A percentile compares a stretch with the other conserved stretches of the same genome.
Conservation (phyloP, 2,113 vertebrate species). For the Antechinus flavipes region DNA sequence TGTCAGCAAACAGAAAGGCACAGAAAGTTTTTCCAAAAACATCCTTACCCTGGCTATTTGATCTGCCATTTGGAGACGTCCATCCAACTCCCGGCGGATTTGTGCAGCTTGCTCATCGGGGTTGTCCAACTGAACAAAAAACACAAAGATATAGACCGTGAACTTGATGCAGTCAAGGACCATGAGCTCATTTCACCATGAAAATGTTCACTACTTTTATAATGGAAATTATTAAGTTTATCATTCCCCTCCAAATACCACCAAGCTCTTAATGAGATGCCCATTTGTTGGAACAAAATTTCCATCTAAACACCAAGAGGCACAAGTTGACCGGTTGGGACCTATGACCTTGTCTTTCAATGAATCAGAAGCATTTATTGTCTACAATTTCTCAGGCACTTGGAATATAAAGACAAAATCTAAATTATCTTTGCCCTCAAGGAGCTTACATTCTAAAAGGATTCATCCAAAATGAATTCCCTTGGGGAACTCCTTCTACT, state of each 20-base stretch:
- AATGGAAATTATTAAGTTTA: not conserved
- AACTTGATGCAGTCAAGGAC: slow-evolving; percentile 48
- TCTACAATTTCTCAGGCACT: not conserved
- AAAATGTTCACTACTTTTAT: not conserved
- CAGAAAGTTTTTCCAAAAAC: not conserved
- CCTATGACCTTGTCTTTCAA: not conserved
- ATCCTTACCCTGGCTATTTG: slow-evolving; percentile 95
- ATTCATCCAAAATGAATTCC: not conserved
- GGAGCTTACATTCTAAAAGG: slow-evolving; percentile 23
- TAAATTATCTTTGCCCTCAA: not conserved
- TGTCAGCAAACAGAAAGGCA: not conserved
- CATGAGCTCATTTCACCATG: not conserved
- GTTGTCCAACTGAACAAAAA: slow-evolving; percentile 93
- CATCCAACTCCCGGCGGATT: slow-evolving; percentile 97
- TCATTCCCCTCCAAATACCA: not conserved
- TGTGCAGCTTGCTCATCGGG: slow-evolving; percentile 98
- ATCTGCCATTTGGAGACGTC: slow-evolving; percentile 98
- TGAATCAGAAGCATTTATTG: not conserved
- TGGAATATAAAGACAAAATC: not conserved
- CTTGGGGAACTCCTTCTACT: not conserved
- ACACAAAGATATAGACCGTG: slow-evolving; percentile 67
- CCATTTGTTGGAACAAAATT: not conserved
- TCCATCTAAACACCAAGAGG: not conserved
- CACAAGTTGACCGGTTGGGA: not conserved
- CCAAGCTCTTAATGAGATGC: fast-evolving